A percentile compares a stretch with the other conserved stretches of the same genome.
Evolutionary conservation across 2,888 invertebrate genomes (phyloP).

Genomic region (Chalcosyrphus nemorum): DNA sequence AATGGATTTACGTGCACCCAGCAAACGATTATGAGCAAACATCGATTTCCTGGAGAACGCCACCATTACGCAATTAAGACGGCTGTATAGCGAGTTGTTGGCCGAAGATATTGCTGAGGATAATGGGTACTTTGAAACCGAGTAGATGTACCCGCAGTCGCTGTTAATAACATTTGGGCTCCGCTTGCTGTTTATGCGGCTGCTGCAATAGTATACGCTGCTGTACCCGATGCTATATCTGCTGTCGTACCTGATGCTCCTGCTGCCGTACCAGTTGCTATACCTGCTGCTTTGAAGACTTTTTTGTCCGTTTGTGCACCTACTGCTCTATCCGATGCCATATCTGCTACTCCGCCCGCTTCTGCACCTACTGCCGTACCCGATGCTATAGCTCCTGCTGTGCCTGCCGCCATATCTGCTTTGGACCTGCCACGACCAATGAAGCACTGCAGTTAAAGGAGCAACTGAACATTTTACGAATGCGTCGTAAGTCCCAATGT

Average conservation of each 20-base stretch:
- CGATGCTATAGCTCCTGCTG: background rate
- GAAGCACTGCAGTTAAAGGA: slow-evolving; percentile 5
- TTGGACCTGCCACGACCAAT: background rate
- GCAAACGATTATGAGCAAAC: background rate
- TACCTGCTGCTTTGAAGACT: background rate
- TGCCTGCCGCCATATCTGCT: background rate
- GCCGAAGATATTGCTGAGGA: slow-evolving; percentile 30
- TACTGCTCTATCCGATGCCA: background rate
- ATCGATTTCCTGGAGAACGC: background rate
- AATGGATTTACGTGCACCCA: too few relatives aligned
- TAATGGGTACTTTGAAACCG: background rate
- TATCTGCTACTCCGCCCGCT: background rate
- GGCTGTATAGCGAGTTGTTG: background rate
- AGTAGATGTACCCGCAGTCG: background rate
- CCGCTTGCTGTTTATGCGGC: background rate
- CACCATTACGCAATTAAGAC: background rate
- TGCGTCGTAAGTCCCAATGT: background rate
- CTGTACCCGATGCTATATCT: too few relatives aligned
- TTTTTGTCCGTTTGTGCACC: background rate
- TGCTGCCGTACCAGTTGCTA: too few relatives aligned
- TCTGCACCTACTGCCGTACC: background rate
- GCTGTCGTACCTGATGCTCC: too few relatives aligned
- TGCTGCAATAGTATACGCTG: background rate
- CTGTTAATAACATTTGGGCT: background rate
- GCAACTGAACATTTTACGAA: slow-evolving; percentile 4